Evolutionary conservation across 1,140 invertebrate genomes (phyloP), one percentile per base, ranked within the genome.

Genomic region (Trigoniulus corallinus): DNA sequence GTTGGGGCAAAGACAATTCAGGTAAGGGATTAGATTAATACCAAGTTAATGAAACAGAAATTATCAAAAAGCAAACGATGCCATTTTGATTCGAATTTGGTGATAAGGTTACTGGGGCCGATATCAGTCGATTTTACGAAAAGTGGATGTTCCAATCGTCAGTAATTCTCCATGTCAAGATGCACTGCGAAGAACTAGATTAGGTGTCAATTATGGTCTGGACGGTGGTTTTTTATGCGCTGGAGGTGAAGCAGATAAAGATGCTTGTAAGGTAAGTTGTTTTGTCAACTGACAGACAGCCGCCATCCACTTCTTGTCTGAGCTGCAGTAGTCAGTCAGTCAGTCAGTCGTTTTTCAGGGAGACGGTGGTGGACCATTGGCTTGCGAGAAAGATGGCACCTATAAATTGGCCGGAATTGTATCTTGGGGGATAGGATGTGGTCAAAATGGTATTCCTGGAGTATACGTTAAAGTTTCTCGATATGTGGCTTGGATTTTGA

Each of bases 231-330:
- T 44, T 44, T 7, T 44, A 24, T 44, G 42, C 18, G 42, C 42
- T 12, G 42, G 42, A 7, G 42, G 42, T 10, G 42, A 44, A 18
- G 7, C 4, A 24, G 42, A 24, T 24, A 44, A 44, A 44, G 42
- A 44, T 44, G 42, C 42, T 18, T 44, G 42, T 20, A 7, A 18
- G 42, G 42, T 44, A 34, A n/a, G n/a, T n/a, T n/a, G n/a, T n/a
- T n/a, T n/a, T n/a, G n/a, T n/a, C n/a, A n/a, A n/a, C n/a, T n/a
- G n/a, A n/a, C n/a, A n/a, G n/a, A n/a, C n/a, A n/a, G n/a, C n/a
- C n/a, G n/a, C n/a, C n/a, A n/a, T n/a, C n/a, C n/a, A n/a, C n/a
- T n/a, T n/a, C n/a, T n/a, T n/a, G n/a, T n/a, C n/a, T n/a, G n/a
- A n/a, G n/a, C n/a, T n/a, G n/a, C n/a, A n/a, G n/a, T n/a, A n/a